These are phyloP conservation scores for Macrosiphum euphorbiae DNA, from an alignment of 2,888 invertebrate genomes.

Conservation along the genomic window DNA sequence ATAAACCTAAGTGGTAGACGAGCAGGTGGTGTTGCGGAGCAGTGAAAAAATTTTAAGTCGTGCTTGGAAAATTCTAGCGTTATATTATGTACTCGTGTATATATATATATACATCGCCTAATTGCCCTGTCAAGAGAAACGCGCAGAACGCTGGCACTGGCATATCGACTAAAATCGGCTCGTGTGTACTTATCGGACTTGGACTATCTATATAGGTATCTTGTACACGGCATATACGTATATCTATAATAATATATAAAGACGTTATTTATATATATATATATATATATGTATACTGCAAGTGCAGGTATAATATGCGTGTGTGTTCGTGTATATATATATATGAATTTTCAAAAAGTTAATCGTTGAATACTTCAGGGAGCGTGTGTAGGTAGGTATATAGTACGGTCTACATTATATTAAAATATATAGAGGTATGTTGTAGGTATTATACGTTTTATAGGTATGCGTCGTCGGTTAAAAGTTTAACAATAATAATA, in stretches of 20 bases:
- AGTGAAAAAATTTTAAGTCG: slow-evolving; percentile 14
- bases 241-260: background rate
- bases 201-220: background rate
- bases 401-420: background rate
- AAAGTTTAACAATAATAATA: background rate
- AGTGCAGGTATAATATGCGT: background rate
- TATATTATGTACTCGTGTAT: background rate
- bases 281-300: background rate
- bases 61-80: slow-evolving; percentile 1
- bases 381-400: too few relatives aligned
- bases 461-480: background rate
- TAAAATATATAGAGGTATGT: background rate
- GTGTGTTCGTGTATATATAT: background rate
- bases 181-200: background rate
- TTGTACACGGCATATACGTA: background rate
- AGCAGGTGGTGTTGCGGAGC: background rate
- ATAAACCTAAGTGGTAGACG: background rate
- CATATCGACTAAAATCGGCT: slow-evolving; percentile 16
- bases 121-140: slow-evolving; percentile 52
- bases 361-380: background rate
- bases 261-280: background rate
- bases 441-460: background rate
- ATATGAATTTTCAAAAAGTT: slow-evolving; percentile 37
- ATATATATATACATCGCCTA: background rate
- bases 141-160: slow-evolving; percentile 17